Conservation (phyloP, 2,113 vertebrate genomes). For the Hydrochoerus hydrochaeris region DNA sequence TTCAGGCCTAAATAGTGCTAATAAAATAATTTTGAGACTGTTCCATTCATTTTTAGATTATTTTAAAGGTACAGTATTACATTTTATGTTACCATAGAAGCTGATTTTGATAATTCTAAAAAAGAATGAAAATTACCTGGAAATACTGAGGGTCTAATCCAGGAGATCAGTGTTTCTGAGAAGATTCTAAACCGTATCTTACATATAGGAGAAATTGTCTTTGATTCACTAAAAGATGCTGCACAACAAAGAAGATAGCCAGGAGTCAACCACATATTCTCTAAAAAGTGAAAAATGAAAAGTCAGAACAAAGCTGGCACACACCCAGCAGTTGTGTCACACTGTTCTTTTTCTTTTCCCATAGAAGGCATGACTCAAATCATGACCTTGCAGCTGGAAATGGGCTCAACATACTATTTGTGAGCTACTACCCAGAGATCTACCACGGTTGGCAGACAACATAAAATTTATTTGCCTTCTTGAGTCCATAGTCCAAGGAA, state of each 20-base stretch:
- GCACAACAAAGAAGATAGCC: neutral
- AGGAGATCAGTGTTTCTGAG: neutral
- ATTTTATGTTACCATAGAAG: neutral
- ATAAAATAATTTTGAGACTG: slow-evolving; percentile 39
- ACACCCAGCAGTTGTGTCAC: no score
- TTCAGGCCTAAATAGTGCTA: neutral
- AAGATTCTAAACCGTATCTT: neutral
- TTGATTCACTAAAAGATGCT: neutral
- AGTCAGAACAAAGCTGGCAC: neutral
- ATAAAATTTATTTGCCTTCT: neutral
- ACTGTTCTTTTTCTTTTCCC: neutral
- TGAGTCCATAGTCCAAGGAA: neutral
- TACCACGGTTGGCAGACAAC: neutral
- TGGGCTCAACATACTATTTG: neutral
- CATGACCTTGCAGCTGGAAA: neutral
- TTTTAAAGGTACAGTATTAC: neutral
- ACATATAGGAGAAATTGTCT: neutral
- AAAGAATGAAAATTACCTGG: neutral
- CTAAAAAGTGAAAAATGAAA: neutral
- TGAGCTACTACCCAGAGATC: neutral
- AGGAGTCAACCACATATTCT: neutral
- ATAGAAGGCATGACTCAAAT: neutral
- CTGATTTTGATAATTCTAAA: slow-evolving; percentile 41
- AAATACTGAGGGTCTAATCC: neutral
- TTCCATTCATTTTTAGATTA: slow-evolving; percentile 27